A percentile compares a stretch with the other conserved stretches of the same genome.
Conservation (phyloP, 2,888 invertebrate genomes). For the Bellardia bayeri region DNA sequence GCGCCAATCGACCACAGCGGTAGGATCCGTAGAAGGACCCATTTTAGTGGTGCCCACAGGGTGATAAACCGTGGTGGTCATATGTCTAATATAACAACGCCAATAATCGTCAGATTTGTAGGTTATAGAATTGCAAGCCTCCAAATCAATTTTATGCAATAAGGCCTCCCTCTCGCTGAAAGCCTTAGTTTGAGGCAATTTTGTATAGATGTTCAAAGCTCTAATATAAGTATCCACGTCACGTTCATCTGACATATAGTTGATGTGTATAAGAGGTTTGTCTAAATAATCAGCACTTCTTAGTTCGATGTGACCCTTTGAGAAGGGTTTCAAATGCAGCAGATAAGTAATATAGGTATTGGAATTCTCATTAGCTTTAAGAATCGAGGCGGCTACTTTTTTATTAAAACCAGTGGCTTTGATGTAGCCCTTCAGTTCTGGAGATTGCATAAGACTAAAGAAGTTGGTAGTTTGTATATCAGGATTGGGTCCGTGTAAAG, state of each 20-base stretch:
- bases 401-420: slow-evolving; percentile 81
- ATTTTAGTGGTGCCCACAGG: slow-evolving; percentile 88
- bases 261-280: slow-evolving; percentile 86
- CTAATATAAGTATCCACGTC: slow-evolving; percentile 84
- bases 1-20: slow-evolving; percentile 86
- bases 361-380: slow-evolving; percentile 80
- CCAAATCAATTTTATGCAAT: slow-evolving; percentile 89
- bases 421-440: slow-evolving; percentile 81
- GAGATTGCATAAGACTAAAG: slow-evolving; percentile 84
- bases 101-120: slow-evolving; percentile 93
- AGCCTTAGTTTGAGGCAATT: slow-evolving; percentile 83
- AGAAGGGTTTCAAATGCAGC: slow-evolving; percentile 84
- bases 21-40: slow-evolving; percentile 85
- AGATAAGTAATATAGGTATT: slow-evolving; percentile 81
- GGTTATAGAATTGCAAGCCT: slow-evolving; percentile 89
- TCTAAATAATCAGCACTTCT: slow-evolving; percentile 85
- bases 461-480: slow-evolving; percentile 86
- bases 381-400: slow-evolving; percentile 80
- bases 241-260: slow-evolving; percentile 86
- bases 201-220: slow-evolving; percentile 80
- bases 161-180: slow-evolving; percentile 83
- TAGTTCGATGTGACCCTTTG: slow-evolving; percentile 85
- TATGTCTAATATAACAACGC: slow-evolving; percentile 93
- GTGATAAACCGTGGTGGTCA: slow-evolving; percentile 91
- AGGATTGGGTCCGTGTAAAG: slow-evolving; percentile 85